phyloP scores from a whole-genome alignment of 2,888 invertebrate species.

The Sycophila texana region DNA sequence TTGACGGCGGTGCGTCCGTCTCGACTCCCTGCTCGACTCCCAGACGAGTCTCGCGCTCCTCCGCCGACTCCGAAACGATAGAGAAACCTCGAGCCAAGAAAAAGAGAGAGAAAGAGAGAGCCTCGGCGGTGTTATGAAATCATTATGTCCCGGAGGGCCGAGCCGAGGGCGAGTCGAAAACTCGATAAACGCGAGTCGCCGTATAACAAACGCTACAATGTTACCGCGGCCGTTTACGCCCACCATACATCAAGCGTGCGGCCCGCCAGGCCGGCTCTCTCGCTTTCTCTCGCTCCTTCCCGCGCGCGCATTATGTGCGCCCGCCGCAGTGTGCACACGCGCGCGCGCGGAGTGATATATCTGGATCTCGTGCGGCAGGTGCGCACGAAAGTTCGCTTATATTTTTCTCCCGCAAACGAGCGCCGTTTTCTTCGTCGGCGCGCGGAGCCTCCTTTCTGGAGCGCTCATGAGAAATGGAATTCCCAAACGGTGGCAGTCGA shows the following conservation, averaged over 20 bases:
- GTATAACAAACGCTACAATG: constrained; percentile 72
- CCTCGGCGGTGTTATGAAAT: constrained; percentile 41
- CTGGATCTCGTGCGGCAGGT: neutral
- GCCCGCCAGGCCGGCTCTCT: constrained; percentile 57
- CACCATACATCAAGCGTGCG: constrained; percentile 69
- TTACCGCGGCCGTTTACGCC: constrained; percentile 70
- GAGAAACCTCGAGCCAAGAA: too few relatives aligned
- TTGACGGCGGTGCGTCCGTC: neutral
- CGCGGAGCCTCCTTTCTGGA: neutral
- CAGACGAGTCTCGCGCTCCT: too few relatives aligned
- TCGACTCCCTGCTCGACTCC: too few relatives aligned
- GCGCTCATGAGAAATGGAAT: constrained; percentile 14
- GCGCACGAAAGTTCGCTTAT: neutral
- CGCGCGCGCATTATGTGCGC: constrained; percentile 5
- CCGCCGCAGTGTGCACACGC: constrained; percentile 3
- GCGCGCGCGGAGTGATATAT: neutral
- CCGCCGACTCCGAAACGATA: too few relatives aligned
- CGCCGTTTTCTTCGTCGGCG: neutral
- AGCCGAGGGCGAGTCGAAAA: constrained; percentile 39
- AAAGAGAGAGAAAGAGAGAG: neutral
- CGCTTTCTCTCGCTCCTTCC: constrained; percentile 5
- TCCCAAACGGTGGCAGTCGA: constrained; percentile 1
- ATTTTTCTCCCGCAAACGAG: constrained; percentile 35
- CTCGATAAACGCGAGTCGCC: constrained; percentile 57
- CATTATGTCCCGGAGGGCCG: constrained; percentile 28